Percentiles rank a stretch among this genome's conserved stretches.
Conservation (phyloP, 2,113 vertebrate genomes). For the Anseranas semipalmata region DNA sequence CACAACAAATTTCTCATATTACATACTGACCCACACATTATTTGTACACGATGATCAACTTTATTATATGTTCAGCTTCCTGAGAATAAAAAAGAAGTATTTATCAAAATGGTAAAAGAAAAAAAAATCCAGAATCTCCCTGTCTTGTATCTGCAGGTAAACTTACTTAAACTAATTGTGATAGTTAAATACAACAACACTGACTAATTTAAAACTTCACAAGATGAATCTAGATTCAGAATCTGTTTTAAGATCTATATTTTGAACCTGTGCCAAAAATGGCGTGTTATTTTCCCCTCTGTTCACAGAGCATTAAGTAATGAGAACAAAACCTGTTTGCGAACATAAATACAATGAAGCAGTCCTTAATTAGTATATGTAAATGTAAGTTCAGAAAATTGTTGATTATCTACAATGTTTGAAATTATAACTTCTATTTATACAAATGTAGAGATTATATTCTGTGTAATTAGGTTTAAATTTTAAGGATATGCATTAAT, state of each 20-base stretch:
- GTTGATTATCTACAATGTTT: constrained; percentile 8
- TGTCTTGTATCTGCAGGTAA: neutral
- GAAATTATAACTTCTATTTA: constrained; percentile 35
- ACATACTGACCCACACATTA: neutral
- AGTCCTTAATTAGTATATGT: constrained; percentile 4
- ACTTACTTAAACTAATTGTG: neutral
- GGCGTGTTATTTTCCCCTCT: neutral
- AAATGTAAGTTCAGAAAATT: constrained; percentile 43
- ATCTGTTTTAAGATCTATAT: neutral
- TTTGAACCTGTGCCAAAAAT: neutral
- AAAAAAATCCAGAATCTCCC: neutral
- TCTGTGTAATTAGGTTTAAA: constrained; percentile 55
- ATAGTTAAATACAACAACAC: neutral
- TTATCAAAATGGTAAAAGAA: neutral
- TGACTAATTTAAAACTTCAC: neutral
- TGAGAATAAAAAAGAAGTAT: neutral
- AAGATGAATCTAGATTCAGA: neutral
- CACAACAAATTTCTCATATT: neutral
- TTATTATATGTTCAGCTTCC: neutral
- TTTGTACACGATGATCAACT: neutral
- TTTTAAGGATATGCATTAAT: constrained; percentile 55
- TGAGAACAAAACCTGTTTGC: neutral
- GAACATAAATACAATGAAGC: constrained; percentile 39
- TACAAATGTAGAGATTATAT: constrained; percentile 52
- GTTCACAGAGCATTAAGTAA: neutral